Evolutionary conservation across 1,140 invertebrate genomes (phyloP).

Genomic region (Himalopsyche phryganea): DNA sequence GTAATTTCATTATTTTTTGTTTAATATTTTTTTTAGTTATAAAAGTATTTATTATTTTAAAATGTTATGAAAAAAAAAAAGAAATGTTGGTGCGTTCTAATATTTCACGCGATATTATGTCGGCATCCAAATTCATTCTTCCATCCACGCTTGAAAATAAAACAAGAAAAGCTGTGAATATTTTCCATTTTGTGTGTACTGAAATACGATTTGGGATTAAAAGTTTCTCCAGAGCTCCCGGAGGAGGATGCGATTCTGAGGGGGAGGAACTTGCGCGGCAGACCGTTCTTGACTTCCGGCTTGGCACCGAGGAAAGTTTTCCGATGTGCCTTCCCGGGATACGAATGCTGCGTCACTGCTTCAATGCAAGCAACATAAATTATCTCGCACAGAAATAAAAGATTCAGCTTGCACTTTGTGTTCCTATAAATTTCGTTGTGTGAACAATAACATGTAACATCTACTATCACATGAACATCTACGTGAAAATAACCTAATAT

Average conservation of each 20-base stretch:
- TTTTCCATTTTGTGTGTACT: background rate
- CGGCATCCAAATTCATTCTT: slow-evolving; percentile 13
- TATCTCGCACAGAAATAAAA: slow-evolving; percentile 12
- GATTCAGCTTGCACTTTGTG: slow-evolving; percentile 3
- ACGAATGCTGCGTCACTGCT: slow-evolving; percentile 23
- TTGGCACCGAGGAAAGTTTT: slow-evolving; percentile 22
- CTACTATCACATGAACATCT: too few species aligned
- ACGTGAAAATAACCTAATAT: too few species aligned
- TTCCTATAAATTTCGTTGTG: background rate
- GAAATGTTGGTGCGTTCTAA: too few species aligned
- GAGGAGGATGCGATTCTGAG: background rate
- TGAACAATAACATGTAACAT: too few species aligned
- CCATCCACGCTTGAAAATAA: slow-evolving; percentile 1
- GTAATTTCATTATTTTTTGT: too few species aligned
- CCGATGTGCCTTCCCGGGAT: slow-evolving; percentile 9
- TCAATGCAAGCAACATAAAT: slow-evolving; percentile 26
- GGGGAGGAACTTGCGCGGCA: slow-evolving; percentile 13
- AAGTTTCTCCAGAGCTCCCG: slow-evolving; percentile 4
- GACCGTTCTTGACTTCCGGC: slow-evolving; percentile 14
- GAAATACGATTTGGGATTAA: background rate
- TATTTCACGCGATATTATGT: slow-evolving; percentile 2
- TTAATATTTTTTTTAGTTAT: too few species aligned
- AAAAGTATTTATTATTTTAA: too few species aligned
- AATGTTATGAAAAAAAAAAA: too few species aligned
- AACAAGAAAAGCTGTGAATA: slow-evolving; percentile 9